phyloP scores from a whole-genome alignment of 2,888 invertebrate genomes.

The Cotesia congregata region DNA sequence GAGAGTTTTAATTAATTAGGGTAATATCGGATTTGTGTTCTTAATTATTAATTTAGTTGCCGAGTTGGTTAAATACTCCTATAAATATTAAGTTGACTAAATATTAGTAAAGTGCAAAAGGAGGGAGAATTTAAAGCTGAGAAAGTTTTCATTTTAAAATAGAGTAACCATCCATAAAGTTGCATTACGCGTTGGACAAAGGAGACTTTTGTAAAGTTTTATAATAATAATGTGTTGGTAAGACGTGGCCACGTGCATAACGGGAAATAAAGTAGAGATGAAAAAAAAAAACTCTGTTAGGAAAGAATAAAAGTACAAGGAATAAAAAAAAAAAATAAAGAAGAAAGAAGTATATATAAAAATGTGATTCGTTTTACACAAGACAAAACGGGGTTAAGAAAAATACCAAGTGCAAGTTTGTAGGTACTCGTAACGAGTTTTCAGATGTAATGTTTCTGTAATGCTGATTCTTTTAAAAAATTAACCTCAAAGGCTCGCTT shows the following conservation, averaged over 20 bases:
- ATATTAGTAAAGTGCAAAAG: neutral
- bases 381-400: neutral
- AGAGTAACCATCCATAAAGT: constrained; percentile 7
- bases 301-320: neutral
- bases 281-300: neutral
- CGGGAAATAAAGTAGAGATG: neutral
- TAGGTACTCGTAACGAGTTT: neutral
- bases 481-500: neutral
- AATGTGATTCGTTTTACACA: neutral
- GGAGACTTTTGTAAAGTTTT: constrained; percentile 3
- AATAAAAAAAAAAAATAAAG: neutral
- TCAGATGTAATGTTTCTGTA: neutral
- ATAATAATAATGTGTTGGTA: constrained; percentile 3
- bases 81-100: neutral
- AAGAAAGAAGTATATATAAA: neutral
- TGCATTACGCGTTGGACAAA: constrained; percentile 9
- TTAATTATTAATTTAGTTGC: neutral
- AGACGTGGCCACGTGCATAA: constrained; percentile 1
- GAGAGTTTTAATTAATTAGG: neutral
- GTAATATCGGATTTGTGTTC: neutral
- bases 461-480: neutral
- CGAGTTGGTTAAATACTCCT: neutral
- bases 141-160: constrained; percentile 12
- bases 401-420: neutral
- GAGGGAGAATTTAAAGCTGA: neutral